Conservation (phyloP, 2,113 vertebrate species). For the Lepus europaeus region DNA sequence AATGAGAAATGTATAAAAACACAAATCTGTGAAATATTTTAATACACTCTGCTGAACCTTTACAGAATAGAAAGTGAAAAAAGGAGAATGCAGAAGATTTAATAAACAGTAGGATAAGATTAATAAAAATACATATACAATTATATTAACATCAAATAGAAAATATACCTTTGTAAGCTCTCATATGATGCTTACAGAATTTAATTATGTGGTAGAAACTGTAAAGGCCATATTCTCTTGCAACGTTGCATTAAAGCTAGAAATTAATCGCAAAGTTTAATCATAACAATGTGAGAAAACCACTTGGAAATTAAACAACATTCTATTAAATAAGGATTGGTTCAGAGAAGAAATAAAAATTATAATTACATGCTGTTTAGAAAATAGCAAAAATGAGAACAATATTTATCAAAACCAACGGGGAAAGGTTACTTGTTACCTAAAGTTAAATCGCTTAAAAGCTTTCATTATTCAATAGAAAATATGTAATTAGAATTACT, state of each 20-base stretch:
- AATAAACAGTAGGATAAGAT: slow-evolving; percentile 20
- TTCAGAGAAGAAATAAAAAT: slow-evolving; percentile 71
- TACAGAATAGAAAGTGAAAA: slow-evolving; percentile 2
- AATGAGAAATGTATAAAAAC: slow-evolving; percentile 39
- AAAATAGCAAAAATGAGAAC: slow-evolving; percentile 65
- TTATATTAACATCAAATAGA: slow-evolving; percentile 38
- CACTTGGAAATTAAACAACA: slow-evolving; percentile 71
- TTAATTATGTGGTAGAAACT: slow-evolving; percentile 66
- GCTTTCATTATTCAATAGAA: slow-evolving; percentile 56
- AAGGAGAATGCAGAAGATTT: not conserved
- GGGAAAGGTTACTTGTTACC: slow-evolving; percentile 26
- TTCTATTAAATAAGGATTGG: slow-evolving; percentile 67
- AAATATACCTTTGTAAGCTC: slow-evolving; percentile 43
- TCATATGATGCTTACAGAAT: slow-evolving; percentile 39
- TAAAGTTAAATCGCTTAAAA: slow-evolving; percentile 71
- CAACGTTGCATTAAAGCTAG: slow-evolving; percentile 52
- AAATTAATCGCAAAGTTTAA: slow-evolving; percentile 72
- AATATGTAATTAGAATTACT: slow-evolving; percentile 58
- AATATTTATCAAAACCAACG: slow-evolving; percentile 65
- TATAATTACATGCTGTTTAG: slow-evolving; percentile 68
- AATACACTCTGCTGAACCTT: not conserved
- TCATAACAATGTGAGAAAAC: slow-evolving; percentile 72
- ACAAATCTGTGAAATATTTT: not conserved
- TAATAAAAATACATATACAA: slow-evolving; percentile 33
- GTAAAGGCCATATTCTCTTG: slow-evolving; percentile 12